Percentiles rank a stretch among this genome's conserved stretches.
These are phyloP conservation scores for Sinodicranocentrus sp. DNA, from an alignment of 2,888 invertebrate genomes.

Conservation along the genomic window DNA sequence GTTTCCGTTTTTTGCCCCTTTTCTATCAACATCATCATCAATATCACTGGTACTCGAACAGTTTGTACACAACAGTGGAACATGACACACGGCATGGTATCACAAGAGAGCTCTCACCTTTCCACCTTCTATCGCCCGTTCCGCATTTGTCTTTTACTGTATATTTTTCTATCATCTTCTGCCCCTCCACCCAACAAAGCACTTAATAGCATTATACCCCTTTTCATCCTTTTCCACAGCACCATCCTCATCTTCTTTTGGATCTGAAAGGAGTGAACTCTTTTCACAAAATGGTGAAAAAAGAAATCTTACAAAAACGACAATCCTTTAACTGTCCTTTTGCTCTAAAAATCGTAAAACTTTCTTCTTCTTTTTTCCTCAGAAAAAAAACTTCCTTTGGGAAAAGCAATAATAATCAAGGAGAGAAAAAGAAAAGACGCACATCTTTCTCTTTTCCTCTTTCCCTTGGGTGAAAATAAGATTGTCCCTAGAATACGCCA, in stretches of 20 bases:
- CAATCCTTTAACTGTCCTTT: constrained; percentile 4
- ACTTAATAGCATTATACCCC: constrained; percentile 1
- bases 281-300: no score
- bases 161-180: no score
- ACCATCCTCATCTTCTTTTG: not conserved
- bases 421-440: constrained; percentile 11
- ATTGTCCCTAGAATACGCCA: constrained; percentile 44
- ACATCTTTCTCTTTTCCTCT: constrained; percentile 18
- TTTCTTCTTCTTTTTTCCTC: constrained; percentile 15
- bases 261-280: no score
- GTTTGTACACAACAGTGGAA: not conserved
- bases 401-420: constrained; percentile 37
- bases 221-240: not conserved
- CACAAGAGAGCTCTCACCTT: not conserved
- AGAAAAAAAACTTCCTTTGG: constrained; percentile 5
- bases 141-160: not conserved
- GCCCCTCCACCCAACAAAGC: no score
- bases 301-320: not conserved
- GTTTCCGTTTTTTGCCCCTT: not conserved
- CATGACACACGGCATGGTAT: constrained; percentile 2
- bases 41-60: not conserved
- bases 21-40: constrained; percentile 2
- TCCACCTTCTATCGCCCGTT: not conserved
- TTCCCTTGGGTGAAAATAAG: constrained; percentile 53
- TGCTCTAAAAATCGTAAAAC: constrained; percentile 9